Evolutionary conservation across 2,888 invertebrate genomes (phyloP), one percentile per base, ranked within the genome.

Genomic region (Stenoptilia bipunctidactyla): DNA sequence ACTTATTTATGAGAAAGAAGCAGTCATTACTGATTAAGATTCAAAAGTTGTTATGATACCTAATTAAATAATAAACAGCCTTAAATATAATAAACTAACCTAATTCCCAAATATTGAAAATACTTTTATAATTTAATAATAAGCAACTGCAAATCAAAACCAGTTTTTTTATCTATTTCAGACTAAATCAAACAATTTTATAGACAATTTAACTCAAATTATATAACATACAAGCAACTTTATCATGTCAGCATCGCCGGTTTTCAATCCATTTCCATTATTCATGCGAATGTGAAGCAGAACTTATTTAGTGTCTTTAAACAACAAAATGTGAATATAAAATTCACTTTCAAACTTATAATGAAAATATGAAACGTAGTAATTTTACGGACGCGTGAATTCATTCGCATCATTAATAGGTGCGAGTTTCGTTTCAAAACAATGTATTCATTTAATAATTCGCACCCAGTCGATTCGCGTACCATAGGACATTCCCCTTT

Each of bases 341-440:
- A 53, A 55, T 60, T 58, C 61, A 68, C 70, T 72, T 70, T 75
- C 66, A 66, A 72, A 75, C 53, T 67, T 53, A 53, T 59, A 74
- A 77, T 74, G 62, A 76, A 73, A 75, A 69, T 66, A 70, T 68
- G 69, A 69, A 73, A 74, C 70, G 63, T 66, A 69, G 69, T 66
- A 72, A 83, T 83, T 80, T 82, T 80, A 71, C 75, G 76, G 47
- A 61, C 48, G 56, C 52, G 56, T 74, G 79, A 71, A 68, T 70
- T 71, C 70, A 75, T 69, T 82, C 80, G 82, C 74, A 70, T 71
- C 70, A 75, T 69, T 82, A 82, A 82, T 75, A 63, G 68, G 58
- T 45, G 50, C 56, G 20, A 61, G 61, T 56, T 53, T 58, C 53
- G 56, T 51, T 50, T 60, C 56, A 61, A 57, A 67, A 66, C 57